Base-by-base conservation (phyloP, 2,113 vertebrate species). In the Cyanocitta stelleri region DNA sequence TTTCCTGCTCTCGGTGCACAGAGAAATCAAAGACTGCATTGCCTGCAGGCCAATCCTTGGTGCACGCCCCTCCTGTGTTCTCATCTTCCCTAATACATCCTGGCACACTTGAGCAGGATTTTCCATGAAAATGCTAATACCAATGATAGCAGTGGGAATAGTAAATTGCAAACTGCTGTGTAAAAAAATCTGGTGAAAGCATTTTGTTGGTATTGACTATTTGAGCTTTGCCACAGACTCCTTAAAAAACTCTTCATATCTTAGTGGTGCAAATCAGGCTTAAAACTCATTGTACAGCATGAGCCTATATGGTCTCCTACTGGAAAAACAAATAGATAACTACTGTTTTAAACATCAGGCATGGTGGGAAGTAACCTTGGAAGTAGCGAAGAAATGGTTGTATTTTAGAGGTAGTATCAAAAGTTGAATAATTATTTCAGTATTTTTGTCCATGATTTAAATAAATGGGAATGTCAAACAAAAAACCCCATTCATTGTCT, bases 61-160 rank as follows among this genome's bases (percentile, higher is more conserved):
- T 66, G 35, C 10, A 2, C 7, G 11, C 17, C 11, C 5, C 22
- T 73, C 20, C 41, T 13, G 3, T 26, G 32, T 16, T 66, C 37
- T 79, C 51, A 69, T 18, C 32, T 43, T 66, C 41, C 37, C 29
- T 76, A 37, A 46, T 11, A 27, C 12, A 64, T 10, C 16, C 11
- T 62, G n/a, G 15, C 56, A 85, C n/a, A 30, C 33, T 10, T 52
- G 22, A 43, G 5, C 41, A 86, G 32, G 26, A 43, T 80, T 83
- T 85, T 59, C 43, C 49, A 11, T 43, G 62, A 62, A 76, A 80
- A 49, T 10, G 46, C 17, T 29, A 13, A 13, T 18, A 35, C 17
- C 4, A 9, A 1, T 18, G 35, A 49, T 0, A 1, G 21, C 1
- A 4, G 29, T 16, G 13, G 59, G 44, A 91, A 44, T 0, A 1